Evolutionary conservation across 2,113 vertebrate species (phyloP).

Genomic region (Scalopus aquaticus): DNA sequence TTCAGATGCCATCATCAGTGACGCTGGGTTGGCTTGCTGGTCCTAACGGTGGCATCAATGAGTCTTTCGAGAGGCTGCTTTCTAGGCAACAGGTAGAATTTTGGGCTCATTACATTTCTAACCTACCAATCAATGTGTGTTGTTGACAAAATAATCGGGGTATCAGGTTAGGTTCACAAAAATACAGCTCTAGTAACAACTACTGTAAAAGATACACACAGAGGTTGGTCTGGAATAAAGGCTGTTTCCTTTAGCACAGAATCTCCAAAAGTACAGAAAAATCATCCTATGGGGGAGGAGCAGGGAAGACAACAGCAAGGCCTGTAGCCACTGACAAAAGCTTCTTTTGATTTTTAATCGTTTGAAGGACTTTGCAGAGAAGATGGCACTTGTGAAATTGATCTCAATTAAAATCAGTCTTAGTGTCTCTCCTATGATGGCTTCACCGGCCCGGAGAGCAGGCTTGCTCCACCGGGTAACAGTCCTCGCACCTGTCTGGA

Average conservation of each 20-base stretch:
- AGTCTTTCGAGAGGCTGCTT: neutral
- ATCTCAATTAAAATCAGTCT: constrained; percentile 70
- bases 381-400: constrained; percentile 69
- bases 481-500: constrained; percentile 59
- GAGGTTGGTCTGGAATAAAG: neutral
- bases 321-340: neutral
- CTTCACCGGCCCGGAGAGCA: constrained; percentile 27
- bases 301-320: constrained; percentile 36
- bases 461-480: neutral
- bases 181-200: neutral
- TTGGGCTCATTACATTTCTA: neutral
- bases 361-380: constrained; percentile 49
- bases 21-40: neutral
- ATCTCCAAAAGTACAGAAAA: constrained; percentile 44
- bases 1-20: neutral
- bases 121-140: neutral
- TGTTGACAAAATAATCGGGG: neutral
- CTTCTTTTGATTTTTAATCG: constrained; percentile 70
- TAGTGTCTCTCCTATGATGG: constrained; percentile 47
- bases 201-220: neutral
- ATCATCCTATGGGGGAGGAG: neutral
- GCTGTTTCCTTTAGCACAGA: neutral
- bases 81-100: neutral
- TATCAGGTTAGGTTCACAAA: neutral
- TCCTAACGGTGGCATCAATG: neutral